A percentile compares a stretch with the other conserved stretches of the same genome.
Conservation (phyloP, 1,140 invertebrate species). For the Meloidogyne exigua region DNA sequence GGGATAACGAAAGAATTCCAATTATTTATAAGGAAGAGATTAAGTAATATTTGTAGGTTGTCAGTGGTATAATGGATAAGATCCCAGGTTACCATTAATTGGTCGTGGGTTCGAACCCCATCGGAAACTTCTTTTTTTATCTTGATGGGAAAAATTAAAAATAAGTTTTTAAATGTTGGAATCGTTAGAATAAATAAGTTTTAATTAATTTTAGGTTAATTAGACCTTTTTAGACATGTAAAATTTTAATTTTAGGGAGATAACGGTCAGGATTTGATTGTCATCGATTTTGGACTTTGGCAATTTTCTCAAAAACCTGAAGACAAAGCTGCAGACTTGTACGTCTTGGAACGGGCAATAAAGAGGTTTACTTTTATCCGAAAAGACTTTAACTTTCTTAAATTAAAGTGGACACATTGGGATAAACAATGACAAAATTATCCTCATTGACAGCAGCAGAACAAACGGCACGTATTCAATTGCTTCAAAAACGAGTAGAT, state of each 20-base stretch:
- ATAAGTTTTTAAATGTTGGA: too few relatives aligned
- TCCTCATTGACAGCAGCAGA: background rate
- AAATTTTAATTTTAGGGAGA: background rate
- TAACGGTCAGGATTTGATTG: conserved; percentile 9
- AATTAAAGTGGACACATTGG: too few relatives aligned
- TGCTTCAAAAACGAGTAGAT: conserved; percentile 15
- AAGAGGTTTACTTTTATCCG: conserved; percentile 71
- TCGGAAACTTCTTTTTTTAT: too few relatives aligned
- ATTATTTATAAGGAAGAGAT: too few relatives aligned
- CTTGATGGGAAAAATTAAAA: too few relatives aligned
- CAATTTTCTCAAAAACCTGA: conserved; percentile 78
- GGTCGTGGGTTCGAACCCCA: too few relatives aligned
- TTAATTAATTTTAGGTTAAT: background rate
- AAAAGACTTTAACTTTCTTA: too few relatives aligned
- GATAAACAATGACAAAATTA: background rate
- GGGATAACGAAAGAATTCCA: too few relatives aligned
- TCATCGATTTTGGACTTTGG: conserved; percentile 55
- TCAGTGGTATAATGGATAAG: too few relatives aligned
- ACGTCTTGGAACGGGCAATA: conserved; percentile 90
- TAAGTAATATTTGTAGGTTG: too few relatives aligned
- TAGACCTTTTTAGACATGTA: too few relatives aligned
- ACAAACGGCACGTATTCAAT: conserved; percentile 10
- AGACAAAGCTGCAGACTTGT: conserved; percentile 93
- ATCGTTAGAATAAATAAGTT: background rate
- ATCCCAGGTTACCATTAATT: too few relatives aligned